phyloP scores from a whole-genome alignment of 2,797 vertebrate species.

The Pseudomugil gertrudae region DNA sequence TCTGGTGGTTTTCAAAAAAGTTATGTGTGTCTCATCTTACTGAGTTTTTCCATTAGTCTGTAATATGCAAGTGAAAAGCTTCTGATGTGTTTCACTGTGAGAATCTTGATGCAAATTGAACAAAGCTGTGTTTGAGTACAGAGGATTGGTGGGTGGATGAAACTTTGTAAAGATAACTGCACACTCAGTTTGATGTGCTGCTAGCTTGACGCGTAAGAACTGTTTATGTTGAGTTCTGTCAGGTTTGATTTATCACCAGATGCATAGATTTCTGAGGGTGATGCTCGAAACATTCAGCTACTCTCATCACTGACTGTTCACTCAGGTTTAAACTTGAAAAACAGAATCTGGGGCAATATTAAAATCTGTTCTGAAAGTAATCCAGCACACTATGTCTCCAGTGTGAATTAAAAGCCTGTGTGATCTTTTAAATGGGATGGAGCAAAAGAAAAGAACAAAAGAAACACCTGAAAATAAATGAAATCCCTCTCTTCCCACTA shows the following conservation, averaged over 20 bases:
- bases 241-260: background rate
- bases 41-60: background rate
- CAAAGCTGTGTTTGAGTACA: background rate
- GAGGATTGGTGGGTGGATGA: background rate
- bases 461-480: constrained; percentile 29
- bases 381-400: constrained; percentile 11
- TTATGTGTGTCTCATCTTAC: background rate
- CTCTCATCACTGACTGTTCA: background rate
- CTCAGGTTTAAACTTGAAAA: background rate
- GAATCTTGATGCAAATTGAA: background rate
- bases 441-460: constrained; percentile 12
- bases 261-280: background rate
- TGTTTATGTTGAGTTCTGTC: background rate
- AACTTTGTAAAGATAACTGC: background rate
- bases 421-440: background rate
- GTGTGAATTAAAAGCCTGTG: constrained; percentile 3
- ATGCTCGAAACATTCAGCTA: background rate
- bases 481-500: constrained; percentile 18
- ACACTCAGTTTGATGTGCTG: background rate
- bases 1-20: background rate
- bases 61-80: background rate
- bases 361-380: background rate
- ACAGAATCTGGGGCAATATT: background rate
- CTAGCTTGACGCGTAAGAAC: background rate
- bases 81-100: background rate